A percentile compares a stretch with the other conserved stretches of the same genome.
Evolutionary conservation across 2,888 invertebrate species (phyloP).

Genomic region (Drosophila anomalipes): DNA sequence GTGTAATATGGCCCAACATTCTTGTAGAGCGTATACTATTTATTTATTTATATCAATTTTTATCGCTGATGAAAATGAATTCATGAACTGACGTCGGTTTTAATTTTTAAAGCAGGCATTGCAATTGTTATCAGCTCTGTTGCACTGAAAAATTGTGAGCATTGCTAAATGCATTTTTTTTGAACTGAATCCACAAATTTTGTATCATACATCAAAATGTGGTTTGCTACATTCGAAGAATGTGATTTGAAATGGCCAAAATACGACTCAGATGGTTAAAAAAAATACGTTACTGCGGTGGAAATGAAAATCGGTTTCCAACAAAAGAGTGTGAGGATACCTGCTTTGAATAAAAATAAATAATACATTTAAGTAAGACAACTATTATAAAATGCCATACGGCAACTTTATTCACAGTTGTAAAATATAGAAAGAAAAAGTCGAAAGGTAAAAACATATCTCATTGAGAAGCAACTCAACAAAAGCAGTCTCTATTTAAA

Average conservation of each 20-base stretch:
- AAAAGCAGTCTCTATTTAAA: background rate
- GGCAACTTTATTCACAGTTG: background rate
- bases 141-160: no score
- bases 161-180: background rate
- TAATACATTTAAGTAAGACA: background rate
- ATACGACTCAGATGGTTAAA: background rate
- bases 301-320: conserved; percentile 30
- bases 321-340: conserved; percentile 1
- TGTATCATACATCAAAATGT: conserved; percentile 8
- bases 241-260: conserved; percentile 1
- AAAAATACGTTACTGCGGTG: conserved; percentile 35
- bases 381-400: background rate
- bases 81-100: background rate
- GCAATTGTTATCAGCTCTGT: background rate
- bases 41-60: background rate
- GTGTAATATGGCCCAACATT: no score
- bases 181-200: background rate
- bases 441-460: background rate
- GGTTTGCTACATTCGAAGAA: conserved; percentile 20
- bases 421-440: no score
- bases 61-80: background rate
- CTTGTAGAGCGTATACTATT: no score
- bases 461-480: background rate
- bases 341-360: background rate
- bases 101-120: background rate